A percentile compares a stretch with the other conserved stretches of the same genome.
phyloP scores from a whole-genome alignment of 2,797 vertebrate genomes.

The Sorex maritimensis region DNA sequence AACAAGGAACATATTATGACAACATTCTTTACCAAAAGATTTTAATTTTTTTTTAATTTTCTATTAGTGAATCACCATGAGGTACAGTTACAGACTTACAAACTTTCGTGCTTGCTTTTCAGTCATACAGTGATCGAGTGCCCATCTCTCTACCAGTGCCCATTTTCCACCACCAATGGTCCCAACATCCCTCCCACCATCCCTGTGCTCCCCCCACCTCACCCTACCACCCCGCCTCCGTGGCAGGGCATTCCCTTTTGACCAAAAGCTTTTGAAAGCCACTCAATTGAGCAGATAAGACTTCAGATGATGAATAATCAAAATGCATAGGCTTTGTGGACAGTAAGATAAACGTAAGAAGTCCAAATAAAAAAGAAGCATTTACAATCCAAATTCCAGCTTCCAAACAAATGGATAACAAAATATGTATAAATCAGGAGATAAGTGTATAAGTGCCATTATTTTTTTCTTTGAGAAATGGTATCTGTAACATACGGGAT shows the following conservation, averaged over 20 bases:
- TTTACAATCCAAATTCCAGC: neutral
- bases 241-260: no score
- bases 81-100: no score
- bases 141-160: no score
- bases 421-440: neutral
- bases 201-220: no score
- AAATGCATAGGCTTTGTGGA: neutral
- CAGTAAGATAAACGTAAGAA: neutral
- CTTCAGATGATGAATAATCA: neutral
- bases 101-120: no score
- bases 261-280: slow-evolving; percentile 20
- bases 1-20: slow-evolving; percentile 5
- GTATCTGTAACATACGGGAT: neutral
- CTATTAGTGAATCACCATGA: no score
- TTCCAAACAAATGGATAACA: slow-evolving; percentile 13
- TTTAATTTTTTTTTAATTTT: no score
- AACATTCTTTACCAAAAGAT: slow-evolving; percentile 3
- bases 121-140: no score
- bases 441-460: neutral
- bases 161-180: no score
- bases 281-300: neutral
- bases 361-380: neutral
- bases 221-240: no score
- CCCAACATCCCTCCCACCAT: no score
- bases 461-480: neutral